Evolutionary conservation across 1,140 invertebrate genomes (phyloP).

Genomic region (Mya arenaria): DNA sequence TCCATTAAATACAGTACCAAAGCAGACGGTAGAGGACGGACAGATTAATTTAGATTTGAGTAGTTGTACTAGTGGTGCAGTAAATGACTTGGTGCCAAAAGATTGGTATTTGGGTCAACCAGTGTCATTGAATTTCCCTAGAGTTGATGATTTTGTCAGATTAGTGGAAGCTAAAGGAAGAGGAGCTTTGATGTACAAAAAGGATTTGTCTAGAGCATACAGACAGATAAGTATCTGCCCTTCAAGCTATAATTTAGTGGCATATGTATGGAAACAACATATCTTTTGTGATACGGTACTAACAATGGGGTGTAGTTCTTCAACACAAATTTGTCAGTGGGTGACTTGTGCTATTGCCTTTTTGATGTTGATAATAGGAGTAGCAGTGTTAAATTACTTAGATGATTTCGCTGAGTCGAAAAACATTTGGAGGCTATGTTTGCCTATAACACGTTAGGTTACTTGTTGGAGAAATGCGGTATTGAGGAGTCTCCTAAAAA

Average conservation of each 20-base stretch:
- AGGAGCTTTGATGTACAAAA: neutral
- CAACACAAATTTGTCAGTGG: neutral
- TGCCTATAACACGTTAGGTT: neutral
- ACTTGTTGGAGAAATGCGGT: neutral
- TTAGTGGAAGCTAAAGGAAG: neutral
- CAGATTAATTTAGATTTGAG: slow-evolving; percentile 19
- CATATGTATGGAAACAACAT: neutral
- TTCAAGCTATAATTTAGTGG: neutral
- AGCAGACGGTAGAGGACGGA: neutral
- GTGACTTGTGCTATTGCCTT: neutral
- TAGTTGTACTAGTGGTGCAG: neutral
- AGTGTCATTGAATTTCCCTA: neutral
- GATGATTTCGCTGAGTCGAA: too few relatives aligned
- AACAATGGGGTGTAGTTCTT: neutral
- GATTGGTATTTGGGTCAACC: neutral
- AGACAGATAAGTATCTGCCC: neutral
- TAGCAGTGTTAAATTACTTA: too few relatives aligned
- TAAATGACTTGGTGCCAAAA: too few relatives aligned
- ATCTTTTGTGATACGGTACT: neutral
- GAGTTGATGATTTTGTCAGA: neutral
- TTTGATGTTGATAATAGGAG: neutral
- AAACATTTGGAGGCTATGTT: too few relatives aligned
- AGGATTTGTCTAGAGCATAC: neutral
- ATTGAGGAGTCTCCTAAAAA: neutral
- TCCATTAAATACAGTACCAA: slow-evolving; percentile 18